A percentile compares a stretch with the other conserved stretches of the same genome.
phyloP scores from a whole-genome alignment of 2,113 vertebrate species.

The Stercorarius parasiticus region DNA sequence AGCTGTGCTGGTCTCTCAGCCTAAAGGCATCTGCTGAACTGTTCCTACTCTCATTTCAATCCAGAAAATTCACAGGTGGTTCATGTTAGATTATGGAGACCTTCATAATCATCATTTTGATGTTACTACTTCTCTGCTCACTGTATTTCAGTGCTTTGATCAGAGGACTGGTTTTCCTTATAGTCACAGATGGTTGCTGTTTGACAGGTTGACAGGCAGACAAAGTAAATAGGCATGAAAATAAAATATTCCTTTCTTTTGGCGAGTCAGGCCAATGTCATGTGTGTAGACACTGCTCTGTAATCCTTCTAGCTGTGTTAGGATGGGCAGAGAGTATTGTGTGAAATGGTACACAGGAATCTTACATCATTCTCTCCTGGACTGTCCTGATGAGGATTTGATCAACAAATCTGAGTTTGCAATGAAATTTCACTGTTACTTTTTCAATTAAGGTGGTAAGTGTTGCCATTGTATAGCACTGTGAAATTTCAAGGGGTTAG shows the following conservation, averaged over 20 bases:
- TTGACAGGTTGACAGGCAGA: conserved; percentile 31
- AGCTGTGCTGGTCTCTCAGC: neutral
- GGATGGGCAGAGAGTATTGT: neutral
- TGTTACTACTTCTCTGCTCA: neutral
- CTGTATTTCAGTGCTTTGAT: conserved; percentile 10
- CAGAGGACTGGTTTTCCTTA: neutral
- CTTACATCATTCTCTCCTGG: neutral
- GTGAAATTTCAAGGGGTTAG: neutral
- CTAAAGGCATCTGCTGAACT: neutral
- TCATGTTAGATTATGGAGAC: neutral
- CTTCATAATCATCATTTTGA: neutral
- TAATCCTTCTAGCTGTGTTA: neutral
- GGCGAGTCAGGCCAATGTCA: neutral
- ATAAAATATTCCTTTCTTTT: conserved; percentile 49
- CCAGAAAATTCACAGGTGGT: conserved; percentile 15
- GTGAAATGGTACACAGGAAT: neutral
- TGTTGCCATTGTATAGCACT: neutral
- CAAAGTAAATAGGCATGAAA: conserved; percentile 6
- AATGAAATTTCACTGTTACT: neutral
- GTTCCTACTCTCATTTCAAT: neutral
- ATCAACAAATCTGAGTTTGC: neutral
- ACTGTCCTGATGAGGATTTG: neutral
- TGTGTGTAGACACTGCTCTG: neutral
- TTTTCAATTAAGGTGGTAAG: neutral
- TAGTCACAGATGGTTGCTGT: conserved; percentile 26